Evolutionary conservation across 1,140 invertebrate genomes (phyloP), one percentile per base, ranked within the genome.

Genomic region (Leptinotarsa texana): DNA sequence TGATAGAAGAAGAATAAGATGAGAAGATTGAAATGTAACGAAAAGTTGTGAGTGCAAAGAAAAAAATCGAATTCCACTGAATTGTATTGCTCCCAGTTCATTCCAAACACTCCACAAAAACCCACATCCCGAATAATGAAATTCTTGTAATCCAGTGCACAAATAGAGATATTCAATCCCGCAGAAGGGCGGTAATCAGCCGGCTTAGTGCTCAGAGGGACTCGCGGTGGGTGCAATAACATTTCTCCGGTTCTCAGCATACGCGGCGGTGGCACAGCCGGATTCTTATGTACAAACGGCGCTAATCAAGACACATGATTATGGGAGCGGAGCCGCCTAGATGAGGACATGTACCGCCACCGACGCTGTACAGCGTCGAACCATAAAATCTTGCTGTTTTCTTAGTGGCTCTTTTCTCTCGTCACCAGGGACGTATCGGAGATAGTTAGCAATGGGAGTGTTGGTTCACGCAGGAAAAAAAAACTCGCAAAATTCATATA

Each of bases 301-400:
- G 82, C 84, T 85, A 85, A 85, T 85, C 84, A 85, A 85, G 84
- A 85, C 83, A 82, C 84, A 85, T 81, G 84, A 85, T 85, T 85
- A 84, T 84, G 82, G 80, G 77, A 77, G 75, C 73, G 74, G 73
- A 77, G 78, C 80, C 66, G 74, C 75, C 78, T 67, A 76, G 77
- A 78, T 74, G 74, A 80, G 79, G 81, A 81, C 79, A 81, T 81
- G 80, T 79, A 79, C 76, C 77, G 77, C 78, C 80, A 80, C 79
- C 74, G 79, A 77, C 74, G 75, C 76, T 69, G 74, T 47, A 21
- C 22, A 47, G 69, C 47, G 69, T 61, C 69, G 78, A 78, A 79
- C 77, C 80, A 81, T 82, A 82, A 81, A 82, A 80, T 77, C 78
- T 80, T 73, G 33, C 72, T 73, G 74, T 80, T 72, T 75, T 82